Base-by-base conservation (phyloP, 2,888 invertebrate species). In the Bimastos eiseni region DNA sequence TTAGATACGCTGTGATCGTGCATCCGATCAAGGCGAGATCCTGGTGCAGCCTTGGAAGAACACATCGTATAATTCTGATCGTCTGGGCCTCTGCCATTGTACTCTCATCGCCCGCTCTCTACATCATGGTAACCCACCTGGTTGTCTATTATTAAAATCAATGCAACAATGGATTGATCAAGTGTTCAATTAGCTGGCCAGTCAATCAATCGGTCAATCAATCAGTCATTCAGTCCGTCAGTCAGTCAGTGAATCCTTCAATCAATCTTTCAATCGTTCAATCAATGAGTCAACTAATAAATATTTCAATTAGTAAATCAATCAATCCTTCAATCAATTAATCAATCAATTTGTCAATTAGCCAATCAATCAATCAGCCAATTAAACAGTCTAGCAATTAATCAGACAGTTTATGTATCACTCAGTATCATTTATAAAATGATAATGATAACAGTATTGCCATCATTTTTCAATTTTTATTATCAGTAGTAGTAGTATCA, bases 1-100 rank as follows among this genome's bases (percentile, higher is more conserved):
- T n/a, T n/a, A 96, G 96, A 93, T 96, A 96, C 92, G 94, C 96
- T 49, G 96, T 96, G 83, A 96, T 96, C 83, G 96, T 96, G 8
- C 95, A 95, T 93, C 96, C 96, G 1, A 95, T 96, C 94, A 94
- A 95, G 91, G 95, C 96, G 4, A 94, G 96, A 21, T 94, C 95
- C 8, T 93, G 95, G 91, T 96, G 96, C 93, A 96, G 96, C 1
- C 94, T 95, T 92, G 95, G 95, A 90, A 96, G 95, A 92, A 95
- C 95, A 91, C 94, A 95, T 83, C 94, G 94, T 91, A 94, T 95
- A 24, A 93, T 96, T 36, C 91, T 95, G 4, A 92, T 94, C 37
- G 95, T 96, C 4, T 96, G 96, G 96, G 91, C 95, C 17, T 92
- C 95, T 8, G 94, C 96, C 2, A 91, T 95, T 30, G 44, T 95